Conservation (phyloP, 2,888 invertebrate species). For the Pristionchus maxplancki region DNA sequence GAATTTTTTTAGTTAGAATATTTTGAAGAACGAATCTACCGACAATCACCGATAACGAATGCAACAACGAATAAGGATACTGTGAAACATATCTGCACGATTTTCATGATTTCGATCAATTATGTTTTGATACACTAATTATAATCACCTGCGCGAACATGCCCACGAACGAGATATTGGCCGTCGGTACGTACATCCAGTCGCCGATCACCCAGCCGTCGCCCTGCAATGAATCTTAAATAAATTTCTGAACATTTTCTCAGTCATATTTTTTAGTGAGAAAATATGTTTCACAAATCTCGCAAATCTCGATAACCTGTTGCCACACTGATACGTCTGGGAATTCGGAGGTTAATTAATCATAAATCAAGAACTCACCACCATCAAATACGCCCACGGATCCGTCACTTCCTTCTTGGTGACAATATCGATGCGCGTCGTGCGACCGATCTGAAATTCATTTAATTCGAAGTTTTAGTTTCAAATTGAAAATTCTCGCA, state of each 20-base stretch:
- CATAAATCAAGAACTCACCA: not conserved
- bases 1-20: too few species aligned
- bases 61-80: not conserved
- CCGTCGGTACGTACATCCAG: not conserved
- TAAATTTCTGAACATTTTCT: not conserved
- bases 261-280: not conserved
- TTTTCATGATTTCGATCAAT: not conserved
- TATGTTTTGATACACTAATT: not conserved
- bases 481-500: not conserved
- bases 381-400: not conserved
- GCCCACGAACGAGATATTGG: constrained; percentile 8
- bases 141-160: constrained; percentile 2
- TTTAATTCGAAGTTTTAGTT: not conserved
- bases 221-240: not conserved
- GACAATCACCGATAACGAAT: not conserved
- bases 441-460: not conserved
- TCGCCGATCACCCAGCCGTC: constrained; percentile 19
- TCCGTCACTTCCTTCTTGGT: not conserved
- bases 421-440: not conserved
- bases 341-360: too few species aligned
- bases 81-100: not conserved
- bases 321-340: not conserved
- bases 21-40: too few species aligned
- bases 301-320: not conserved
- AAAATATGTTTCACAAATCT: not conserved